Conservation (phyloP, 2,797 vertebrate species). For the Vireo griseus region DNA sequence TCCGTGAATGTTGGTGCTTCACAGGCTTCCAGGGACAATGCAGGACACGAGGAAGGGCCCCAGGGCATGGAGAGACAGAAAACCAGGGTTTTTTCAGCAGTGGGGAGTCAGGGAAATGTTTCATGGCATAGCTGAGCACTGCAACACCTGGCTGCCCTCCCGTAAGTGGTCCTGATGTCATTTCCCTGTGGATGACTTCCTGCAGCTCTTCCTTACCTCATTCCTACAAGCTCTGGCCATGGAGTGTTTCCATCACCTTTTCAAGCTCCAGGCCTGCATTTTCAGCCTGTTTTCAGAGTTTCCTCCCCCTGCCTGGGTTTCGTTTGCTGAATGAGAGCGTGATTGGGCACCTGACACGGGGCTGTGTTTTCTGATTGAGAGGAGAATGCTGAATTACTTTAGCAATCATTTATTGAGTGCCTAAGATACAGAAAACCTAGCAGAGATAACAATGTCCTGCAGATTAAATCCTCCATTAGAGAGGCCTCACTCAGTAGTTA, state of each 20-base stretch:
- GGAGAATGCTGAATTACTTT: constrained; percentile 24
- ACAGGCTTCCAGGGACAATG: neutral
- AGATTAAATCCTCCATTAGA: constrained; percentile 26
- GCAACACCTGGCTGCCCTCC: neutral
- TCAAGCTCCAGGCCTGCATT: neutral
- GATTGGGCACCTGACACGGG: neutral
- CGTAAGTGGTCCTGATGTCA: rapidly evolving
- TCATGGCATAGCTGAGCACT: neutral
- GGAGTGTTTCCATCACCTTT: neutral
- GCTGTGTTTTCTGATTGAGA: constrained; percentile 12
- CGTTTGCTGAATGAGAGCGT: neutral
- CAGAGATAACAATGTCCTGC: neutral
- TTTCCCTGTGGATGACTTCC: neutral
- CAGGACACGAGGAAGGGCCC: neutral
- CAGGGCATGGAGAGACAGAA: neutral
- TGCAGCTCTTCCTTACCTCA: neutral
- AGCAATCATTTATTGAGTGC: constrained; percentile 51
- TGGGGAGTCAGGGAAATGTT: neutral
- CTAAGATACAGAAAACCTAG: constrained; percentile 26
- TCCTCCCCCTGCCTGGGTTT: neutral
- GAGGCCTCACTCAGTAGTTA: neutral
- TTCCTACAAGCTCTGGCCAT: rapidly evolving
- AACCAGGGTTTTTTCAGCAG: rapidly evolving
- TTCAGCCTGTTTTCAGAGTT: neutral
- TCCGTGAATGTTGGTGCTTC: neutral